Evolutionary conservation across 2,113 vertebrate species (phyloP), one percentile per base, ranked within the genome.

Genomic region (Apodemus sylvaticus): DNA sequence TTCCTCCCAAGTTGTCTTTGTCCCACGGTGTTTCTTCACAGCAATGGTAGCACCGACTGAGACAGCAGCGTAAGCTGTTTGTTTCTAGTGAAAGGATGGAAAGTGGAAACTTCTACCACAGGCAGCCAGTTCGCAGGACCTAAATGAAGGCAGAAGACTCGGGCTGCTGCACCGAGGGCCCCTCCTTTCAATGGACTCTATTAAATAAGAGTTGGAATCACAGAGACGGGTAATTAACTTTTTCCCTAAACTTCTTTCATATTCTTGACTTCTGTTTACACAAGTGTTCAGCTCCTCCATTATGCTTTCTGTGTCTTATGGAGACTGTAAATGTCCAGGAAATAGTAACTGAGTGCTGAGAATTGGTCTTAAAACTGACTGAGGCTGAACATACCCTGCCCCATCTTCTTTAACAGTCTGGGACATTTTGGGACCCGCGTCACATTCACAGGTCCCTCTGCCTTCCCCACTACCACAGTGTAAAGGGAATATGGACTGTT

Each of bases 51-150:
- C 8, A 34, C 51, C 19, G 51, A 39, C n/a, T 4, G 11, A n/a
- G 51, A 55, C 19, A 81, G 51, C 78, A 81, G 51, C n/a, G 22
- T n/a, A 14, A 55, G n/a, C 13, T 94, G 60, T 70, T 91, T 87
- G 87, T 88, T 94, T 93, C 96, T 0, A 1, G 6, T 55, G 5
- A 66, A 90, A 19, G 55, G 93, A 94, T 73, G 8, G 51, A 92
- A 90, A 51, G 73, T 60, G 89, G 68, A 94, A 92, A 34, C 20
- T 95, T 92, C 92, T 78, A 66, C 29, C 68, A 77, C n/a, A 76
- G 73, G 55, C 20, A 83, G 94, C 77, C 92, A 60, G 96, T 86
- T 60, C 90, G 79, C 51, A 81, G 91, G n/a, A 17, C 42, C 76
- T 19, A 93, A 78, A 66, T 22, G 20, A 96, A 62, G 31, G 48